phyloP scores from a whole-genome alignment of 2,797 vertebrate genomes.

The Cheracebus regulus region DNA sequence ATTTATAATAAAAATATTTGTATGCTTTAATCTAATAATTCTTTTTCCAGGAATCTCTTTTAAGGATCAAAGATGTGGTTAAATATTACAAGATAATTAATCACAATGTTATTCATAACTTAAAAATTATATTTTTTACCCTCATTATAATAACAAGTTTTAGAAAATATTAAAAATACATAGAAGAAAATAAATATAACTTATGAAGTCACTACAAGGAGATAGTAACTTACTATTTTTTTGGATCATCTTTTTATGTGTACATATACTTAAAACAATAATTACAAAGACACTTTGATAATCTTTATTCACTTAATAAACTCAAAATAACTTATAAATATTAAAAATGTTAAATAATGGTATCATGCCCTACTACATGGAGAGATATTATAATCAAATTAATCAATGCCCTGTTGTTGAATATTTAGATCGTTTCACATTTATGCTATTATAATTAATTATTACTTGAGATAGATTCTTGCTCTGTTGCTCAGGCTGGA shows the following conservation, averaged over 20 bases:
- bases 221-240: not conserved
- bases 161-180: not conserved
- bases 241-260: not conserved
- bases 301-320: not conserved
- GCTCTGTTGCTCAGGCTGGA: not conserved
- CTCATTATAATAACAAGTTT: not conserved
- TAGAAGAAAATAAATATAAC: not conserved
- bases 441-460: not conserved
- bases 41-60: slow-evolving; percentile 4
- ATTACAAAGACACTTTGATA: not conserved
- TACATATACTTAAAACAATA: not conserved
- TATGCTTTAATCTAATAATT: slow-evolving; percentile 7
- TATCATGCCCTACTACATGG: not conserved
- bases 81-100: not conserved
- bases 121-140: not conserved
- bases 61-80: not conserved
- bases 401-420: not conserved
- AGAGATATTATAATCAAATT: not conserved
- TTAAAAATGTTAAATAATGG: not conserved
- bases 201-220: not conserved
- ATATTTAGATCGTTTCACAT: not conserved
- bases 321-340: not conserved
- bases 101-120: slow-evolving; percentile 1
- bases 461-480: not conserved
- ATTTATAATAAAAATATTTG: slow-evolving; percentile 16